These are phyloP conservation scores for Gallinago undulata DNA, from an alignment of 2,113 vertebrate genomes.

Conservation along the genomic window DNA sequence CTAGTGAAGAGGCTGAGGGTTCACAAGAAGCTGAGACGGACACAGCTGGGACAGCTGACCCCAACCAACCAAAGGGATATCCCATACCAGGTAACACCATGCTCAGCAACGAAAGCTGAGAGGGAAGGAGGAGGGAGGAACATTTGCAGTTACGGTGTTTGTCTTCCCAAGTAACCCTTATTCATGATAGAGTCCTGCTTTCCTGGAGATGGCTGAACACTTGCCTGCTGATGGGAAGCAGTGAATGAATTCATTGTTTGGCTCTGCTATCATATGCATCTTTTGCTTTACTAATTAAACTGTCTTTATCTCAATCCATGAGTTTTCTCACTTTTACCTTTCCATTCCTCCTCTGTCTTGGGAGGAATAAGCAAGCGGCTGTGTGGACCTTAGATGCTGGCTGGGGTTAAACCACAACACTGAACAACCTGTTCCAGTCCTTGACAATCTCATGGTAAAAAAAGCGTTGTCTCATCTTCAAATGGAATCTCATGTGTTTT, in stretches of 20 bases:
- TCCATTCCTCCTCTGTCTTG: fast-evolving
- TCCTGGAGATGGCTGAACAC: background rate
- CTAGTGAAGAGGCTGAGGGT: background rate
- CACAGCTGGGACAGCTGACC: background rate
- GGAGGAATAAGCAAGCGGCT: background rate
- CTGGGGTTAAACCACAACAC: background rate
- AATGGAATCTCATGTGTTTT: background rate
- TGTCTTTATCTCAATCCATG: background rate
- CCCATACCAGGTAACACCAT: background rate
- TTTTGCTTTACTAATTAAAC: background rate
- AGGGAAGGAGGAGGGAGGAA: background rate
- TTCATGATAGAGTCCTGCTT: background rate
- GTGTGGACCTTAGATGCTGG: too few relatives aligned
- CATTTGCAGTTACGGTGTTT: fast-evolving
- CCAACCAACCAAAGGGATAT: background rate
- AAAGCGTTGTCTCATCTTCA: background rate
- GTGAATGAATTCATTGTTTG: background rate
- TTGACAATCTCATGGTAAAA: background rate
- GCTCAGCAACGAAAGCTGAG: background rate
- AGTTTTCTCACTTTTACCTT: background rate
- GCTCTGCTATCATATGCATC: background rate
- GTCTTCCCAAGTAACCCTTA: background rate
- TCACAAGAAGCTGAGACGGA: background rate
- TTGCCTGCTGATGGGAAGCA: background rate
- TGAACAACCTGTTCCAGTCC: background rate